Conservation (phyloP, 1,140 invertebrate genomes). For the Camponotus floridanus region DNA sequence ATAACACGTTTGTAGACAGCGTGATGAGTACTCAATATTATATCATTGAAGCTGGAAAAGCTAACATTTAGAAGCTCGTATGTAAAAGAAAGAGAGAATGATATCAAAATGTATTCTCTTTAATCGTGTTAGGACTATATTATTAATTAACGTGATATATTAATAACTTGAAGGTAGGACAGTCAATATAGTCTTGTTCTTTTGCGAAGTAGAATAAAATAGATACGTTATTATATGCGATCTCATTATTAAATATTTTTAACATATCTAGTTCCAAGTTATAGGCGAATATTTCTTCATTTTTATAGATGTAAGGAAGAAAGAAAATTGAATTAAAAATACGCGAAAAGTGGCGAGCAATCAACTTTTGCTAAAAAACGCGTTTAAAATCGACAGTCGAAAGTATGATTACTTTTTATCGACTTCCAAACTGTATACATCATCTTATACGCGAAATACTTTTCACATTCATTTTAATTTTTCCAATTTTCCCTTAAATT, state of each 20-base stretch:
- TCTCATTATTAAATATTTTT: conserved; percentile 23
- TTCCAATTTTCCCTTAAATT: not conserved
- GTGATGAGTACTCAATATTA: not conserved
- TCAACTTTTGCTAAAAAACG: not conserved
- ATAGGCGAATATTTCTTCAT: not conserved
- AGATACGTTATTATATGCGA: not conserved
- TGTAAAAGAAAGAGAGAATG: conserved; percentile 4
- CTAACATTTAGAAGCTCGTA: not conserved
- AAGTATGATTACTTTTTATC: not conserved
- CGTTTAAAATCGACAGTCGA: not conserved
- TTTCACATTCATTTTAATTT: conserved; percentile 18
- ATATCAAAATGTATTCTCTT: not conserved
- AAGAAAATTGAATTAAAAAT: not conserved
- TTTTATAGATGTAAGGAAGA: not conserved
- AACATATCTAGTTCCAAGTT: not conserved
- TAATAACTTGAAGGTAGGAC: conserved; percentile 11
- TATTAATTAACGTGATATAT: conserved; percentile 23
- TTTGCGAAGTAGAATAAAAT: not conserved
- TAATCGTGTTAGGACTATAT: not conserved
- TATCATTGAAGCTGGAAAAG: not conserved
- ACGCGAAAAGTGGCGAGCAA: not conserved
- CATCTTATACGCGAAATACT: not conserved
- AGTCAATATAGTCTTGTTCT: conserved; percentile 4
- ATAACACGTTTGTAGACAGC: not conserved
- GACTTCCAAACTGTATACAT: not conserved